Base-by-base conservation (phyloP, 2,888 invertebrate genomes). In the Ceriagrion tenellum region DNA sequence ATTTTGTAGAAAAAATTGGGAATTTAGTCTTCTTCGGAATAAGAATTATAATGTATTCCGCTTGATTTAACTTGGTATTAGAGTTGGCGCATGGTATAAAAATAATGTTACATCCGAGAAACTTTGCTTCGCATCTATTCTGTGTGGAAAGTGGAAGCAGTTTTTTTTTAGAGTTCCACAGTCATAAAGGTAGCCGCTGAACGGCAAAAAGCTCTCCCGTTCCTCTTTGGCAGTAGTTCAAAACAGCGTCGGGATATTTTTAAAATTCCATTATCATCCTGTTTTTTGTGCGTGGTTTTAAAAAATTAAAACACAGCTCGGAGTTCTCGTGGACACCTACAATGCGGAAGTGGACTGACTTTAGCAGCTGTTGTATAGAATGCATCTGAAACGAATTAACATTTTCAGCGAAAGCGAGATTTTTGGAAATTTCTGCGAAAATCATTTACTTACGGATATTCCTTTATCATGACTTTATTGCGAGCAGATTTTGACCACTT, bases 241-340 rank as follows among this genome's bases (percentile, higher is more conserved):
- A 81, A 81, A 81, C 18, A 35, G 81, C 30, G 81, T 10, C 13
- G 35, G 81, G 81, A 18, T 81, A 81, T 81, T 81, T 81, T 35
- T 81, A 81, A 81, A 81, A 30, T 81, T 35, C 81, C 81, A 35
- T 81, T 81, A 81, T 81, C 35, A 35, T 81, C 35, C 81, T 81
- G 35, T 81, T 81, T 81, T 81, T 35, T 81, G 13, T 12, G 81
- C 35, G 81, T 16, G 81, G 35, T 18, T 81, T 81, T 35, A 81
- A 81, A 81, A 81, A 81, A 81, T 35, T 81, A 16, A 81, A 35
- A 81, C 35, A 13, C 18, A 35, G 35, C 16, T 35, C 35, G 16
- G 4, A 2, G 81, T 35, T 69, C 23, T 69, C 26, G 12, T n/a
- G 35, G 81, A 13, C 3, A 13, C 30, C 35, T 30, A 18, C 81